Conservation (phyloP, 2,888 invertebrate genomes). For the Eilema sororculum region DNA sequence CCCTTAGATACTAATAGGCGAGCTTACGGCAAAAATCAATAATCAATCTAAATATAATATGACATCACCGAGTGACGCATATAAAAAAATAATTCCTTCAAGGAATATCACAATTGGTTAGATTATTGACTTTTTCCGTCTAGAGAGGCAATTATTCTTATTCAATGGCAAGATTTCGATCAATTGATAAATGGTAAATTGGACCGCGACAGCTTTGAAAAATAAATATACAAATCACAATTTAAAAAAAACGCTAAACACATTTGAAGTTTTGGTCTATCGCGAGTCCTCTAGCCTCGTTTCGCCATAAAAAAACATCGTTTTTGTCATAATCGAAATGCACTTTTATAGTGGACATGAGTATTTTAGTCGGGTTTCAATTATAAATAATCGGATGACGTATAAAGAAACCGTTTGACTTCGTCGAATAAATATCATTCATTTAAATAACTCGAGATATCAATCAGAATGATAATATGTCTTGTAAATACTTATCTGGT, state of each 20-base stretch:
- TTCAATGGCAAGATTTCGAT: conserved; percentile 69
- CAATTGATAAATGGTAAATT: conserved; percentile 47
- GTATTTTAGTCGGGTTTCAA: conserved; percentile 50
- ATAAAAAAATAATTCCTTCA: background rate
- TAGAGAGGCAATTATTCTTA: conserved; percentile 58
- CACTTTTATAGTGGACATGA: conserved; percentile 46
- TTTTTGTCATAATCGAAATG: conserved; percentile 51
- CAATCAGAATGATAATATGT: conserved; percentile 9
- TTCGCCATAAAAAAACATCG: conserved; percentile 23
- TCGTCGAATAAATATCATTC: conserved; percentile 16
- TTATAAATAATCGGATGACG: conserved; percentile 40
- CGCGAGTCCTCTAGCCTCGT: conserved; percentile 24
- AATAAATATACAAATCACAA: conserved; percentile 7
- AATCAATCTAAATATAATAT: conserved; percentile 4
- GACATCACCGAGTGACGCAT: background rate
- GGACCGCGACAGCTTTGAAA: background rate
- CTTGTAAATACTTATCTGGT: conserved; percentile 23
- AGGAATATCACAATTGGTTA: background rate
- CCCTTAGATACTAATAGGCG: conserved; percentile 26
- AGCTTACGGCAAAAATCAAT: conserved; percentile 24
- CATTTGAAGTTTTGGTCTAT: conserved; percentile 5
- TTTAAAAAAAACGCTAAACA: conserved; percentile 1
- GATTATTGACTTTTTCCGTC: conserved; percentile 12
- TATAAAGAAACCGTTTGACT: conserved; percentile 50
- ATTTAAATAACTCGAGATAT: conserved; percentile 19